Percentiles rank a stretch among this genome's conserved stretches.
Conservation (phyloP, 2,888 invertebrate genomes). For the Cheilosia vernalis region DNA sequence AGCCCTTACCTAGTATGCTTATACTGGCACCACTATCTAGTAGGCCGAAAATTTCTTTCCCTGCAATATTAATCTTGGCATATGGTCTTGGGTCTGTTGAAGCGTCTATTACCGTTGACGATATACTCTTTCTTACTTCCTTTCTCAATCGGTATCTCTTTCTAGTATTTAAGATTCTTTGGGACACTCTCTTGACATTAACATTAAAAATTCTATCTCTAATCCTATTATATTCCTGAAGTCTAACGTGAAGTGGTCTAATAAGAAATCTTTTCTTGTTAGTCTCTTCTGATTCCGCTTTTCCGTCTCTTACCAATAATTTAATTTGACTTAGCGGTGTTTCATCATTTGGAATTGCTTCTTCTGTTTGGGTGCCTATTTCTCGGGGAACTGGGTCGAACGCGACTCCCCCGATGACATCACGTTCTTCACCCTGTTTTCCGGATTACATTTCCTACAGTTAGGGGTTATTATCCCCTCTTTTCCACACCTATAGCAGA, state of each 20-base stretch:
- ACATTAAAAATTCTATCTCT: constrained; percentile 16
- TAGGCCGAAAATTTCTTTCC: too few species aligned
- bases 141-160: background rate
- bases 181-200: background rate
- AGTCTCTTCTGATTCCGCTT: background rate
- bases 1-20: too few species aligned
- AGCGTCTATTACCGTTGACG: background rate
- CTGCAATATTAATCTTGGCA: background rate
- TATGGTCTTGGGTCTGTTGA: background rate
- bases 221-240: constrained; percentile 5
- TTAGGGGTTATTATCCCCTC: constrained; percentile 4
- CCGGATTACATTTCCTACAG: background rate
- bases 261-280: background rate
- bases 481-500: constrained; percentile 2
- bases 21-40: too few species aligned
- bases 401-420: constrained; percentile 1
- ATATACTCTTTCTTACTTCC: background rate
- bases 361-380: background rate
- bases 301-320: too few species aligned
- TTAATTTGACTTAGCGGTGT: background rate
- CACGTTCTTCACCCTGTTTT: constrained; percentile 21
- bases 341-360: background rate
- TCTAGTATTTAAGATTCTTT: background rate
- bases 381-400: constrained; percentile 5
- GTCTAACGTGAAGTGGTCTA: constrained; percentile 5